phyloP scores from a whole-genome alignment of 2,888 invertebrate genomes.

The Acrobasis repandana region DNA sequence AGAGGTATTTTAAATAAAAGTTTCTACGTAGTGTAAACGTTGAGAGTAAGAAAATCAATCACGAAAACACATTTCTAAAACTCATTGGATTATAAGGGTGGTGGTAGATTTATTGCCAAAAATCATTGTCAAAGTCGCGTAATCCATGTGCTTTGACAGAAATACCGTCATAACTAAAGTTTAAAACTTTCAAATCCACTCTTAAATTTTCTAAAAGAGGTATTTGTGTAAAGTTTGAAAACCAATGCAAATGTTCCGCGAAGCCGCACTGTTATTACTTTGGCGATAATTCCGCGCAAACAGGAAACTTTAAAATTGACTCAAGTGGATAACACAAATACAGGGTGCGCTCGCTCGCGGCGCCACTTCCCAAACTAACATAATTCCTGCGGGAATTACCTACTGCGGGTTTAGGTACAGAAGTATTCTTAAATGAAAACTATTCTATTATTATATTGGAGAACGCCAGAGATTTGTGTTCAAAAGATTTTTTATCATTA shows the following conservation, averaged over 20 bases:
- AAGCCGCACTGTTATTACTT: conserved; percentile 16
- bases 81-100: too few species aligned
- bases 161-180: too few species aligned
- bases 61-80: too few species aligned
- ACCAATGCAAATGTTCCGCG: conserved; percentile 15
- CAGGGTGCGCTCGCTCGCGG: conserved; percentile 16
- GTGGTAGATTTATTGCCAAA: too few species aligned
- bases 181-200: not conserved
- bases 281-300: conserved; percentile 22
- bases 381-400: conserved; percentile 20
- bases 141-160: too few species aligned
- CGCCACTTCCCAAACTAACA: conserved; percentile 20
- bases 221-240: conserved; percentile 11
- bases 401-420: not conserved
- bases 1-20: too few species aligned
- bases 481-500: not conserved
- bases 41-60: too few species aligned
- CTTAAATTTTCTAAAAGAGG: conserved; percentile 13
- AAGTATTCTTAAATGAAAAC: conserved; percentile 8
- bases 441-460: conserved; percentile 10
- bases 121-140: too few species aligned
- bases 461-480: not conserved
- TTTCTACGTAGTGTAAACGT: too few species aligned
- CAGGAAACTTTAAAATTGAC: conserved; percentile 24
- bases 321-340: conserved; percentile 25